Evolutionary conservation across 2,113 vertebrate genomes (phyloP).

Genomic region (Lampris megalopsis): DNA sequence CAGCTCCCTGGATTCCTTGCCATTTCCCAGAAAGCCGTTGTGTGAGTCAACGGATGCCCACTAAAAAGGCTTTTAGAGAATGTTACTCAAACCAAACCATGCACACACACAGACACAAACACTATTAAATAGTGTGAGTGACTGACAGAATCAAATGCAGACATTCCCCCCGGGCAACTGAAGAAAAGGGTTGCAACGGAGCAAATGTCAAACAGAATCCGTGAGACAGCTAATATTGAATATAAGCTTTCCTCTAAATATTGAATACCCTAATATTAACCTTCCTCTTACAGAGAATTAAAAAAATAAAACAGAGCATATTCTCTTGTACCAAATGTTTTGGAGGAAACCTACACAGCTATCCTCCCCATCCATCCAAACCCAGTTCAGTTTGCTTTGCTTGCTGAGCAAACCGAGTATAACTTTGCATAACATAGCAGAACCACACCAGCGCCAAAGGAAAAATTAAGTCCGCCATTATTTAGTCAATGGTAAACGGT

Average conservation of each 20-base stretch:
- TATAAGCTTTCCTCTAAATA: not conserved
- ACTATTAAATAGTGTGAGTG: slow-evolving; percentile 41
- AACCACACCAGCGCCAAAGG: too few species aligned
- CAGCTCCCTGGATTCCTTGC: slow-evolving; percentile 10
- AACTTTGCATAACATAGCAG: too few species aligned
- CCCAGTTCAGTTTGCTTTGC: too few species aligned
- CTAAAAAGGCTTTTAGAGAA: slow-evolving; percentile 70
- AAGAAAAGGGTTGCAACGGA: not conserved
- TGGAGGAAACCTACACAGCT: too few species aligned
- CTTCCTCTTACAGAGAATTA: too few species aligned
- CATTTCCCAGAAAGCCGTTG: slow-evolving; percentile 49
- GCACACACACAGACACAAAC: slow-evolving; percentile 14
- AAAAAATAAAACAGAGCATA: too few species aligned
- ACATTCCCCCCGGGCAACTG: slow-evolving; percentile 5
- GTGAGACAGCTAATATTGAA: not conserved
- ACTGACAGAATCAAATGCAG: slow-evolving; percentile 20
- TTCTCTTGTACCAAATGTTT: too few species aligned
- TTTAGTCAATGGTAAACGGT: too few species aligned
- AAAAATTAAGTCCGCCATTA: too few species aligned
- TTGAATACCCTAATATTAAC: not conserved
- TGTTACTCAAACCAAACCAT: slow-evolving; percentile 49
- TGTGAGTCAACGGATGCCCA: slow-evolving; percentile 37
- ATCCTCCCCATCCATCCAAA: too few species aligned
- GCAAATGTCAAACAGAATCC: slow-evolving; percentile 6
- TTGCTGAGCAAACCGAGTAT: too few species aligned